Evolutionary conservation across 2,797 vertebrate genomes (phyloP), one percentile per base, ranked within the genome.

Genomic region (Eulemur albifrons): DNA sequence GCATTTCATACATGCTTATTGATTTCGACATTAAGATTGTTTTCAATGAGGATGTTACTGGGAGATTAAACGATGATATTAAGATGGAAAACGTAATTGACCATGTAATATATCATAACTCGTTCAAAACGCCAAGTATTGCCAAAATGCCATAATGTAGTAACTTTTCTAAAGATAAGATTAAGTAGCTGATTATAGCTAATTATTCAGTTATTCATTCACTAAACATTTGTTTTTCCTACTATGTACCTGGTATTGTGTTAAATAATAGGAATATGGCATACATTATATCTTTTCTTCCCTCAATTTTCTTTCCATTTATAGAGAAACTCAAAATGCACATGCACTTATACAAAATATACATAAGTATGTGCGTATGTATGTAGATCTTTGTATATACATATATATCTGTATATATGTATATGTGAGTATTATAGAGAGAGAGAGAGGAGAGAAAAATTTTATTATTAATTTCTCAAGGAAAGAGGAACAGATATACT

Each of bases 381-480:
- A 40, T 86, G 1, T 13, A 45, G 32, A 67, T 87, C 2, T 77
- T 21, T 50, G 0, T 86, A 1, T 86, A 5, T 76, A 40, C 3
- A 48, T 32, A 14, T 48, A 10, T n/a, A 35, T 67, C 4, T 50
- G 0, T 63, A 1, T 69, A 4, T 18, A 18, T 38, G 2, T 45
- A 35, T 61, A 5, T 61, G 7, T 52, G 6, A 0, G 9, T 88
- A 27, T 43, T 63, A 92, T 10, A 61, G 2, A 79, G 0, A 79
- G 1, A 79, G 0, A 79, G 2, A 27, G 20, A 70, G 27, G 20
- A 70, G 27, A 90, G 30, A 38, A 4, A 43, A 0, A 72, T 61
- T 77, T 77, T 84, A 2, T 72, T 94, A 65, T 65, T 95, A 86
- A 86, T 76, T 89, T 92, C 94, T 90, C 35, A 93, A 73, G 5